Conservation (phyloP, 2,888 invertebrate genomes). For the Sinelater perroti region DNA sequence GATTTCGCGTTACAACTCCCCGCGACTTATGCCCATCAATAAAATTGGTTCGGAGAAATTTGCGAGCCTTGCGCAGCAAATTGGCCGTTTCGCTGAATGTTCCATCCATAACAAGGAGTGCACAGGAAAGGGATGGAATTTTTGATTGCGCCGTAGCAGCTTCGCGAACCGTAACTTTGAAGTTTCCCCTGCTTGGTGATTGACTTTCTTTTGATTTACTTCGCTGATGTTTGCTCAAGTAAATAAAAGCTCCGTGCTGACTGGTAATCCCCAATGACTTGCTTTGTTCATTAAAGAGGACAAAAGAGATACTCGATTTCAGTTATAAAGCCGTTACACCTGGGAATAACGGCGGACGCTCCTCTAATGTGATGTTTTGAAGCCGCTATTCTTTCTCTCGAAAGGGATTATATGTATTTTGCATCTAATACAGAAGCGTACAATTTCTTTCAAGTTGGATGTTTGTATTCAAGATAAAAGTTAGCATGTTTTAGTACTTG, state of each 20-base stretch:
- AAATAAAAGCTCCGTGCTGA: conserved; percentile 11
- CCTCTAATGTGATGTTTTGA: no score
- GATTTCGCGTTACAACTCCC: conserved; percentile 17
- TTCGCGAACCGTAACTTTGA: conserved; percentile 7
- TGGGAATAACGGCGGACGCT: neutral
- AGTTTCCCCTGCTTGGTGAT: conserved; percentile 10
- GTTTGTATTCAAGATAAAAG: no score
- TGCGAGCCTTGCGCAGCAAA: no score
- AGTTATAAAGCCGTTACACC: conserved; percentile 1
- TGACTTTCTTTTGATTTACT: conserved; percentile 25
- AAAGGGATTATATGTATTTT: no score
- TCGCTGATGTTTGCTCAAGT: conserved; percentile 9
- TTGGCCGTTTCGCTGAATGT: no score
- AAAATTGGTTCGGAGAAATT: conserved; percentile 9
- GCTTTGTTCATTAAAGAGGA: conserved; percentile 8
- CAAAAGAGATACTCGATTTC: neutral
- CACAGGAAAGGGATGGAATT: conserved; percentile 4
- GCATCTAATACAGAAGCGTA: no score
- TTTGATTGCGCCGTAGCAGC: neutral
- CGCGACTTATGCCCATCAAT: conserved; percentile 8
- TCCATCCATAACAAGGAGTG: no score
- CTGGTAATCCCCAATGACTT: neutral
- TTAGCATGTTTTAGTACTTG: no score
- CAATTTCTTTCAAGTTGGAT: no score
- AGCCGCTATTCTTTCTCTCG: no score